These are phyloP conservation scores for Sandelia bainsii DNA, from an alignment of 2,797 vertebrate genomes.

Conservation along the genomic window DNA sequence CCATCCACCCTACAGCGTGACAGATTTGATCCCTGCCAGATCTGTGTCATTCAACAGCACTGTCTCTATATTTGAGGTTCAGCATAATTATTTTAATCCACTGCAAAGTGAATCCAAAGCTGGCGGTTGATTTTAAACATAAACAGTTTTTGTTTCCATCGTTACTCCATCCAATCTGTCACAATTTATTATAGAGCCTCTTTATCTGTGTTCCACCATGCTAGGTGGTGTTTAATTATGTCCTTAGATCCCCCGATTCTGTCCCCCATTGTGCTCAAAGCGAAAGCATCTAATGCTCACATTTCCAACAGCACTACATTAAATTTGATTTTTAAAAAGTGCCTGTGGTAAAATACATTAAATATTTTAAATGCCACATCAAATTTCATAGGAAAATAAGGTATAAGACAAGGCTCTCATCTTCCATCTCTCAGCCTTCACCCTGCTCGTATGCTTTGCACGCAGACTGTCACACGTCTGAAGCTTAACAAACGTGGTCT, in stretches of 20 bases:
- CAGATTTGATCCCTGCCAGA: conserved; percentile 22
- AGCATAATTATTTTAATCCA: conserved; percentile 35
- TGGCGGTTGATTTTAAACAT: conserved; percentile 30
- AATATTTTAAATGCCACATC: conserved; percentile 41
- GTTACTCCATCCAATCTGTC: conserved; percentile 44
- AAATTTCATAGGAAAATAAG: conserved; percentile 33
- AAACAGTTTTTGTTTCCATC: conserved; percentile 26
- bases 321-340: conserved; percentile 27
- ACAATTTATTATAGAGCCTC: conserved; percentile 50
- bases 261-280: conserved; percentile 31
- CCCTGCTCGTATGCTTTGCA: conserved; percentile 14
- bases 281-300: conserved; percentile 36
- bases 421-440: conserved; percentile 2
- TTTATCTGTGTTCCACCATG: conserved; percentile 40
- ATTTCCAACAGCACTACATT: conserved; percentile 22
- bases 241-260: conserved; percentile 39
- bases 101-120: conserved; percentile 1
- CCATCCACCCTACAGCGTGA: conserved; percentile 30
- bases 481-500: conserved; percentile 21
- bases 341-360: conserved; percentile 11
- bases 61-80: conserved; percentile 25
- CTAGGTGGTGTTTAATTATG: conserved; percentile 26
- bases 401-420: conserved; percentile 5
- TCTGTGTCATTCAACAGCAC: conserved; percentile 38
- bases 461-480: conserved; percentile 5